Base-by-base conservation (phyloP, 2,797 vertebrate species). In the Myripristis murdjan region DNA sequence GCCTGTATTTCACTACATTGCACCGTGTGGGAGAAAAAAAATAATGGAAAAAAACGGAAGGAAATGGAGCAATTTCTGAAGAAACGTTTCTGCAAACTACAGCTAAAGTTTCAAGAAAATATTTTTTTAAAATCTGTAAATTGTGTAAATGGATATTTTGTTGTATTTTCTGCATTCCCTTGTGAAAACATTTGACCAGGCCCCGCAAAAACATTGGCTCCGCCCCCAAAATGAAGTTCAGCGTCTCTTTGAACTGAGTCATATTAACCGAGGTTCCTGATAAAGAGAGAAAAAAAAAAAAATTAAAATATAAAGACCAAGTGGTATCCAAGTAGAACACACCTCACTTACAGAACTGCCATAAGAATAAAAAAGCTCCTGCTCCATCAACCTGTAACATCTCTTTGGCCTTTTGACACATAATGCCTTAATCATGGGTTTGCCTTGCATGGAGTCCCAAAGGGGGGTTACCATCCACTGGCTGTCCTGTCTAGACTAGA, bases 401-500 rank as follows among this genome's bases (percentile, higher is more conserved):
- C 64, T 44, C 41, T 67, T 70, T 20, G 33, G 37, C 52, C 64
- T 35, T 59, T 58, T 35, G 10, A 33, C 49, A 61, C 37, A 54
- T 73, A 0, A 69, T 61, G 61, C 73, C 64, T 55, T 58, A 49
- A 76, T 70, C 54, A 35, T 41, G 28, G 55, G 67, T 64, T 43
- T 74, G 61, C 68, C 20, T 79, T 65, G 80, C 37, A 64, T 8
- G 5, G 18, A 39, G 22, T 28, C 28, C 54, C 28, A 22, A 58
- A 23, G 6, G 5, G 59, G 69, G 56, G 70, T 81, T 79, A 57
- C 6, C 65, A 73, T 84, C 71, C 72, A 75, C 73, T 84, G 74
- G 78, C 70, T 59, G 59, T 64, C 64, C 68, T 65, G 89, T 91
- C 90, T 88, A 87, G 86, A 90, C 84, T 1, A 58, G 82, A 86